These are phyloP conservation scores for Anthonomus grandis DNA, from an alignment of 1,140 invertebrate genomes.

Conservation along the genomic window DNA sequence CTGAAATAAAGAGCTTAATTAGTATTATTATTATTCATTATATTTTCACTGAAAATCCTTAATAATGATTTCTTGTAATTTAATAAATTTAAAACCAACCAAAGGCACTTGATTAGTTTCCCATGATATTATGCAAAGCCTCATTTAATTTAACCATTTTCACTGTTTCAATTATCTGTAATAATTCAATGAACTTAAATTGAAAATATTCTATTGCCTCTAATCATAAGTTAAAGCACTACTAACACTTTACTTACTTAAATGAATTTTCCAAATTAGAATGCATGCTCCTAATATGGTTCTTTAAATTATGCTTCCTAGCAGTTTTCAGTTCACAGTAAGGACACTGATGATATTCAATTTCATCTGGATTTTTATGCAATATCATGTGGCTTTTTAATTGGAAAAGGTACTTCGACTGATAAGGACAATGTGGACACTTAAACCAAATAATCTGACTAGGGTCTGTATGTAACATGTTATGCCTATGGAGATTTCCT, in stretches of 20 bases:
- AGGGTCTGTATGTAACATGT: slow-evolving; percentile 11
- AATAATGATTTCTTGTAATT: too few species aligned
- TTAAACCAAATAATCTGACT: slow-evolving; percentile 18
- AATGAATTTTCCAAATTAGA: slow-evolving; percentile 7
- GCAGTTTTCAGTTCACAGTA: slow-evolving; percentile 14
- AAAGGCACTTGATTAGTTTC: too few species aligned
- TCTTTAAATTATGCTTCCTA: slow-evolving; percentile 21
- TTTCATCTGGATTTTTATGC: slow-evolving; percentile 20
- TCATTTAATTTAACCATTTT: too few species aligned
- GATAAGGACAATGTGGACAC: slow-evolving; percentile 16
- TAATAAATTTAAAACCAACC: too few species aligned
- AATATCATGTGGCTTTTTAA: slow-evolving; percentile 18
- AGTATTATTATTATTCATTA: too few species aligned
- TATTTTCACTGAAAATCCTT: too few species aligned
- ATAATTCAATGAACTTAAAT: background rate
- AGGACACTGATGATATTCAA: slow-evolving; percentile 18
- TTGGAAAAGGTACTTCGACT: slow-evolving; percentile 19
- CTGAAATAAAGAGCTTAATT: too few species aligned
- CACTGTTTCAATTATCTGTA: background rate
- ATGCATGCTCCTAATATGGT: slow-evolving; percentile 19
- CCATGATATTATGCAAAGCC: too few species aligned
- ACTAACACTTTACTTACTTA: too few species aligned
- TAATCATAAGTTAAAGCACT: background rate
- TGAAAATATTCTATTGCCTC: background rate
- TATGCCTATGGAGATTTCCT: slow-evolving; percentile 16